Evolutionary conservation across 2,797 vertebrate species (phyloP).

Genomic region (Balearica regulorum): DNA sequence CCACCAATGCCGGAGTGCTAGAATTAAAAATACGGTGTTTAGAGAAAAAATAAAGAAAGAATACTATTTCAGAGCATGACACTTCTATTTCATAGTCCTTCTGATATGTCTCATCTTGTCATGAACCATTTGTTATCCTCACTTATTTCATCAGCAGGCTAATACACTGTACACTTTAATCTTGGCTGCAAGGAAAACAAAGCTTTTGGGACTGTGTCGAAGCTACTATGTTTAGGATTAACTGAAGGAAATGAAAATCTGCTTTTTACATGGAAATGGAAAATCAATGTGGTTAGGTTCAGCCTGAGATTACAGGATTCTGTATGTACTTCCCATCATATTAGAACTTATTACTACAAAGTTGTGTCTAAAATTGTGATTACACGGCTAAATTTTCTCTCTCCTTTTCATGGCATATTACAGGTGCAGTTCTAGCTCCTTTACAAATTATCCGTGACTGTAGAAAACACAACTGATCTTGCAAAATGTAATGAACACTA

Average conservation of each 20-base stretch:
- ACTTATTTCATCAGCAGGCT: slow-evolving; percentile 21
- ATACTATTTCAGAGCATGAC: background rate
- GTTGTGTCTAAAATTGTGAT: slow-evolving; percentile 19
- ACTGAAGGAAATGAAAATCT: slow-evolving; percentile 52
- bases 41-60: slow-evolving; percentile 29
- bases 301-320: slow-evolving; percentile 34
- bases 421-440: background rate
- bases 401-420: background rate
- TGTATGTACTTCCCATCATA: background rate
- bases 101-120: background rate
- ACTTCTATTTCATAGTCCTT: slow-evolving; percentile 7
- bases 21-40: slow-evolving; percentile 34
- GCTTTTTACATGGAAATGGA: slow-evolving; percentile 23
- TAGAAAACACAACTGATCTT: slow-evolving; percentile 27
- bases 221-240: background rate
- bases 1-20: slow-evolving; percentile 97
- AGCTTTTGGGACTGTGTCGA: slow-evolving; percentile 19
- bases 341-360: slow-evolving; percentile 46
- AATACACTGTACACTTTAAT: slow-evolving; percentile 19
- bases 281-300: slow-evolving; percentile 36
- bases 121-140: slow-evolving; percentile 2
- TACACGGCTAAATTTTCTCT: background rate
- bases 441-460: slow-evolving; percentile 4
- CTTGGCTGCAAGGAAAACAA: slow-evolving; percentile 29
- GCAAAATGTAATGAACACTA: background rate